phyloP scores from a whole-genome alignment of 1,140 invertebrate genomes.

The Apis florea region DNA sequence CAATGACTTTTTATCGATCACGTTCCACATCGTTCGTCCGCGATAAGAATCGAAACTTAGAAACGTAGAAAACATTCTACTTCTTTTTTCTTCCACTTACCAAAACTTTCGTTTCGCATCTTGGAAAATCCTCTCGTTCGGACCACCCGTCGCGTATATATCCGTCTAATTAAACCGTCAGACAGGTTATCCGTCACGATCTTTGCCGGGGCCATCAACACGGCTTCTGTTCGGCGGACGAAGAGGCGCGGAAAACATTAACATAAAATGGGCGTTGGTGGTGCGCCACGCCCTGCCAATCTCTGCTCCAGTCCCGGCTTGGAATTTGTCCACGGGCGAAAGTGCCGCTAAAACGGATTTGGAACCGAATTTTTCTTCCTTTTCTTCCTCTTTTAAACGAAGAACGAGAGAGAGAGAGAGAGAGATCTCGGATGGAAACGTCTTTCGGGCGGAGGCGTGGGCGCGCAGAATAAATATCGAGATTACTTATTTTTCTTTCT shows the following conservation, averaged over 20 bases:
- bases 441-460: conserved; percentile 46
- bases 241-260: conserved; percentile 64
- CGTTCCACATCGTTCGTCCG: too few relatives aligned
- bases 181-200: conserved; percentile 50
- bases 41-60: too few relatives aligned
- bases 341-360: conserved; percentile 8
- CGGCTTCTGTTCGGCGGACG: conserved; percentile 46
- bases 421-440: conserved; percentile 34
- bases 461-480: conserved; percentile 64
- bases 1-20: too few relatives aligned
- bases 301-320: neutral
- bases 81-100: too few relatives aligned
- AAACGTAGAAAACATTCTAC: too few relatives aligned
- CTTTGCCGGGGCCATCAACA: conserved; percentile 45
- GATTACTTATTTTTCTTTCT: conserved; percentile 65
- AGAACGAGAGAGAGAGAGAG: neutral
- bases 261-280: conserved; percentile 78
- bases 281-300: conserved; percentile 66
- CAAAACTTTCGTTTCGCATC: neutral
- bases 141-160: conserved; percentile 43
- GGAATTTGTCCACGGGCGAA: conserved; percentile 60
- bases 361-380: neutral
- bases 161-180: conserved; percentile 54
- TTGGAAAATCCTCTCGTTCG: conserved; percentile 33
- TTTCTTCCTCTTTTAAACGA: neutral